Conservation (phyloP, 2,113 vertebrate genomes). For the Ondatra zibethicus region DNA sequence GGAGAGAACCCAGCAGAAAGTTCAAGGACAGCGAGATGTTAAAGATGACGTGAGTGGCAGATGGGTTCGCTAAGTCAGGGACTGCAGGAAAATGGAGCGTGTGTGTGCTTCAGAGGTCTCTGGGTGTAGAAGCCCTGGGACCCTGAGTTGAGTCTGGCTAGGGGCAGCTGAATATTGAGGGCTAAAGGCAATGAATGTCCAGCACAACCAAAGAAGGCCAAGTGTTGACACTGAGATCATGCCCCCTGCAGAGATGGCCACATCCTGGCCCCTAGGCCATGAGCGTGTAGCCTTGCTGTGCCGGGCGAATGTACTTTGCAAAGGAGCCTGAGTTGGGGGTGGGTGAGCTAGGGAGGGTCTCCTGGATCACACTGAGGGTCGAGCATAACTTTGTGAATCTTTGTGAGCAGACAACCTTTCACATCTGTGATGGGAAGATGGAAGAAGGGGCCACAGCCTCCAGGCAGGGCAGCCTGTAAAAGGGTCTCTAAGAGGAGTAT, state of each 20-base stretch:
- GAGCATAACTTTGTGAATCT: neutral
- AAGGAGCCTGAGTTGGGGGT: neutral
- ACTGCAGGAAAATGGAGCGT: too few relatives aligned
- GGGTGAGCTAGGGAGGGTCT: neutral
- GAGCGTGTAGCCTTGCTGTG: too few relatives aligned
- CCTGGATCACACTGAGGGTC: neutral
- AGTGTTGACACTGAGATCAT: rapidly evolving
- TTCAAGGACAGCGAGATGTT: rapidly evolving
- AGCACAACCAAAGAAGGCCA: neutral
- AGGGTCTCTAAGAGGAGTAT: neutral
- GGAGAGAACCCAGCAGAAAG: rapidly evolving
- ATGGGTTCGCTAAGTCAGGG: neutral
- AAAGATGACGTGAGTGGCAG: rapidly evolving
- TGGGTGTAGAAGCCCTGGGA: too few relatives aligned
- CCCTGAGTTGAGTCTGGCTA: neutral
- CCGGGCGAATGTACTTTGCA: neutral
- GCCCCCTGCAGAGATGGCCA: neutral
- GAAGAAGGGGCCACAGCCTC: neutral
- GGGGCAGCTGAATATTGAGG: neutral
- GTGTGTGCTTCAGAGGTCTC: neutral
- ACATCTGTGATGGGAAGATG: neutral
- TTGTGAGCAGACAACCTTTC: neutral
- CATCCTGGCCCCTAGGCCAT: neutral
- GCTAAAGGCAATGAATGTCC: neutral
- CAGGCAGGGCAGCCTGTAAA: neutral